Evolutionary conservation across 2,797 vertebrate genomes (phyloP).

Genomic region (Bradypodion pumilum): DNA sequence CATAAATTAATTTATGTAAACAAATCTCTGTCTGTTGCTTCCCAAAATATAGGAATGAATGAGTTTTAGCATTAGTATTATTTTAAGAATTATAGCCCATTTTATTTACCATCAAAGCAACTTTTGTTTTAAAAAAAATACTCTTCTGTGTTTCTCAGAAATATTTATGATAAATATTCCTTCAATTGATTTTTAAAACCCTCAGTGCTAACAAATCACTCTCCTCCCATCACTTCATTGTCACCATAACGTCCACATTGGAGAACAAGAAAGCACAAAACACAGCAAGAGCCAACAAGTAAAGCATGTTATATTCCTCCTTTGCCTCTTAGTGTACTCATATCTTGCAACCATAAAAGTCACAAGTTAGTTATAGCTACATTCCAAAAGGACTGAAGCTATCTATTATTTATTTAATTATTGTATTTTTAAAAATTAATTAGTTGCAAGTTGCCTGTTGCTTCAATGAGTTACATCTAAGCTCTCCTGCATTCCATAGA

Average conservation of each 20-base stretch:
- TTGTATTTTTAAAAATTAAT: not conserved
- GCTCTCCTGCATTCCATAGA: not conserved
- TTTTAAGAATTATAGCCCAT: no score
- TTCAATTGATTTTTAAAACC: no score
- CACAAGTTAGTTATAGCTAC: not conserved
- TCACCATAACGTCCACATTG: no score
- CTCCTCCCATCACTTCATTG: no score
- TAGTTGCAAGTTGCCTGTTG: not conserved
- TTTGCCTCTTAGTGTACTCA: not conserved
- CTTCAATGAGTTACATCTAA: not conserved
- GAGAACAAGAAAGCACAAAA: no score
- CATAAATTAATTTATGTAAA: not conserved
- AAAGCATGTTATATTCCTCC: not conserved
- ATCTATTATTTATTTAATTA: not conserved
- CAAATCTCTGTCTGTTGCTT: no score
- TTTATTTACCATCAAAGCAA: not conserved
- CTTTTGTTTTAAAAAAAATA: not conserved
- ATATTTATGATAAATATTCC: not conserved
- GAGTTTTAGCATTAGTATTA: not conserved
- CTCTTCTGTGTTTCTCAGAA: not conserved
- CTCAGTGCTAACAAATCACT: not conserved
- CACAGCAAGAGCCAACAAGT: no score
- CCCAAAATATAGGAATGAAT: no score
- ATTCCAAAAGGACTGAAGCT: not conserved
- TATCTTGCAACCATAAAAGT: not conserved